phyloP scores from a whole-genome alignment of 2,797 vertebrate species.

The Phoxinus dragarum region DNA sequence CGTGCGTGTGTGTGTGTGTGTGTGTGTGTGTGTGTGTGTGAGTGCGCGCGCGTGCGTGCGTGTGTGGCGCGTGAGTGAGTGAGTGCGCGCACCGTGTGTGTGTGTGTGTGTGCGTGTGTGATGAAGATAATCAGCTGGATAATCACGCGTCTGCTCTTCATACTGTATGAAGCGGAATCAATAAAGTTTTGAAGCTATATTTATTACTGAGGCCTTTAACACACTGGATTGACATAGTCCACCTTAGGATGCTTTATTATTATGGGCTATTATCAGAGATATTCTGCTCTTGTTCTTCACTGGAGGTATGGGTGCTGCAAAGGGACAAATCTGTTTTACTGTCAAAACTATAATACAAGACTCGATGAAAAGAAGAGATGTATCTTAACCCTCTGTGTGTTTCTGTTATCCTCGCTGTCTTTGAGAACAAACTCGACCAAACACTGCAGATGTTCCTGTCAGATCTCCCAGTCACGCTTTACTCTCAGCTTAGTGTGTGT shows the following conservation, averaged over 20 bases:
- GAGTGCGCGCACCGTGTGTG: too few relatives aligned
- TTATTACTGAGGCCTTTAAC: constrained; percentile 71
- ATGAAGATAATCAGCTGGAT: too few relatives aligned
- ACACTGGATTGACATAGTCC: constrained; percentile 71
- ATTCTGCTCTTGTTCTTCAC: constrained; percentile 62
- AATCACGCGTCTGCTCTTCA: too few relatives aligned
- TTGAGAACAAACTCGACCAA: background rate
- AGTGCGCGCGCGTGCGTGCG: too few relatives aligned
- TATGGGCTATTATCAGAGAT: constrained; percentile 42
- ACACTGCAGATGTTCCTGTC: constrained; percentile 16
- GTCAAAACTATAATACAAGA: background rate
- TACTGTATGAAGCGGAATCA: constrained; percentile 60
- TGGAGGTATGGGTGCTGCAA: constrained; percentile 78
- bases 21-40: too few relatives aligned
- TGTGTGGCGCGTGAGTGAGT: too few relatives aligned
- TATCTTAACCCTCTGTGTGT: background rate
- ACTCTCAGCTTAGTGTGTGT: constrained; percentile 48
- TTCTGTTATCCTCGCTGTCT: background rate
- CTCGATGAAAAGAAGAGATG: too few relatives aligned
- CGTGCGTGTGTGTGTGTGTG: too few relatives aligned
- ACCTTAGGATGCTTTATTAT: constrained; percentile 72
- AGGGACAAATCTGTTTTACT: constrained; percentile 53
- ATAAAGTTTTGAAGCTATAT: constrained; percentile 34
- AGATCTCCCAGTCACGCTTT: background rate
- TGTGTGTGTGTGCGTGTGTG: too few relatives aligned